Conservation (phyloP, 2,888 invertebrate species). For the Melitaea athalia region DNA sequence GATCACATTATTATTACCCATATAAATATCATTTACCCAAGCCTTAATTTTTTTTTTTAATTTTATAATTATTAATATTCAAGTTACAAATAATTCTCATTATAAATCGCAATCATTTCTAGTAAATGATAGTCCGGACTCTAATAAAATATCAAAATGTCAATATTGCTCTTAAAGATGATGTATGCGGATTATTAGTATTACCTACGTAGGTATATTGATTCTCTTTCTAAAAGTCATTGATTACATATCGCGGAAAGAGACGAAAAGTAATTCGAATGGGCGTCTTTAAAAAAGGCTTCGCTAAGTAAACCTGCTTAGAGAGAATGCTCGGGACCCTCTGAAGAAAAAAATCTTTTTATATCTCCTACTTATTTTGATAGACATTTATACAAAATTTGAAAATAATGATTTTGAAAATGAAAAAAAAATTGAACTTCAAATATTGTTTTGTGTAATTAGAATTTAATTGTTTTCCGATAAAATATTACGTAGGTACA, state of each 20-base stretch:
- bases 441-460: too few species aligned
- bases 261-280: slow-evolving; percentile 67
- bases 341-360: slow-evolving; percentile 14
- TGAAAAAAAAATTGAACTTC: too few species aligned
- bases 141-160: slow-evolving; percentile 18
- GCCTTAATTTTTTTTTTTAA: too few species aligned
- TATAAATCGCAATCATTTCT: slow-evolving; percentile 3
- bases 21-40: too few species aligned
- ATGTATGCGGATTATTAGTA: slow-evolving; percentile 23
- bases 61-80: not conserved
- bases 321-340: slow-evolving; percentile 72
- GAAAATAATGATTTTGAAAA: too few species aligned
- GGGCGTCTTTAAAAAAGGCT: slow-evolving; percentile 71
- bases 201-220: slow-evolving; percentile 27
- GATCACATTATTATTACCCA: too few species aligned
- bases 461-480: too few species aligned
- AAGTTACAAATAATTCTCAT: not conserved
- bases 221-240: slow-evolving; percentile 52
- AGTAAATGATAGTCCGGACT: slow-evolving; percentile 9
- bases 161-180: slow-evolving; percentile 16
- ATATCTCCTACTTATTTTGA: slow-evolving; percentile 7
- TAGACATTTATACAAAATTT: not conserved
- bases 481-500: too few species aligned
- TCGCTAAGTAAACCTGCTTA: slow-evolving; percentile 72
- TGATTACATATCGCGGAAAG: slow-evolving; percentile 52